Evolutionary conservation across 2,797 vertebrate genomes (phyloP).

Genomic region (Cuniculus paca): DNA sequence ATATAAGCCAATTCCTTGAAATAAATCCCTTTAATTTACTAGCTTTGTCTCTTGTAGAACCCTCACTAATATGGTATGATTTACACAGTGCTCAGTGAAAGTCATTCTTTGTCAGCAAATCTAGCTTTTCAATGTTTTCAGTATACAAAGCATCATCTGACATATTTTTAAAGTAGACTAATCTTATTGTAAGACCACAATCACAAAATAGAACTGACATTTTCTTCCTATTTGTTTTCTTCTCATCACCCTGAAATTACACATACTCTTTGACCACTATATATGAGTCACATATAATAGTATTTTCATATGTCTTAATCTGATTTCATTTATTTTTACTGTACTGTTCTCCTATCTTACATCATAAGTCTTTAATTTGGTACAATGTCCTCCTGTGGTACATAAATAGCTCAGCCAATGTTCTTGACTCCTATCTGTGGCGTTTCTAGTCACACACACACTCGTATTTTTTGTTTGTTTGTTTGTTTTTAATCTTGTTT

Average conservation of each 20-base stretch:
- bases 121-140: not conserved
- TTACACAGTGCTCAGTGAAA: not conserved
- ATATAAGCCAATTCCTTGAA: not conserved
- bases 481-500: too few relatives aligned
- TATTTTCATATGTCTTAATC: not conserved
- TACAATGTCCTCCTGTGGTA: too few relatives aligned
- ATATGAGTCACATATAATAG: not conserved
- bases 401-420: too few relatives aligned
- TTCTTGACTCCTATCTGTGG: too few relatives aligned
- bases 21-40: not conserved
- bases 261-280: not conserved
- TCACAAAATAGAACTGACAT: not conserved
- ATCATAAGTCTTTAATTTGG: not conserved
- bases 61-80: not conserved
- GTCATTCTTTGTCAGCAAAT: not conserved
- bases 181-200: not conserved
- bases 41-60: not conserved
- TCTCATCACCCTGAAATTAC: not conserved
- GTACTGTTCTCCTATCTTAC: not conserved
- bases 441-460: too few relatives aligned
- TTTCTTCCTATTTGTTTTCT: constrained; percentile 6
- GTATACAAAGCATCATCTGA: not conserved
- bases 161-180: not conserved
- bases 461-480: too few relatives aligned
- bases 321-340: not conserved